A percentile compares a stretch with the other conserved stretches of the same genome.
Evolutionary conservation across 2,113 vertebrate genomes (phyloP).

Genomic region (Eudyptes chrysolophus): DNA sequence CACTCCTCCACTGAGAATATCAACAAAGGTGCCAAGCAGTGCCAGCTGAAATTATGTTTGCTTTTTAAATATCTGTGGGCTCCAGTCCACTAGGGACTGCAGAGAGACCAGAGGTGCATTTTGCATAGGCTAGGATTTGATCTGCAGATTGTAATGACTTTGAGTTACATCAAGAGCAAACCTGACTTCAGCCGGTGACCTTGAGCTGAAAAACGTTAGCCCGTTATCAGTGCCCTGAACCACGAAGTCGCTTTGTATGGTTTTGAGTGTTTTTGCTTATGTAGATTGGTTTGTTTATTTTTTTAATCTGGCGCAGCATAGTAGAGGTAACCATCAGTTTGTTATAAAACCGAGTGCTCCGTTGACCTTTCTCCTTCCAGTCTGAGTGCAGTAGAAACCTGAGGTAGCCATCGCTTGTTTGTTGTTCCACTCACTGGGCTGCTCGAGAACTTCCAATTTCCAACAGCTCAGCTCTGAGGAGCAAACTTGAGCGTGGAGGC

Average conservation of each 20-base stretch:
- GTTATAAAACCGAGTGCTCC: neutral
- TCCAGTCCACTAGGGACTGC: neutral
- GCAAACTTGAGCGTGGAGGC: conserved; percentile 23
- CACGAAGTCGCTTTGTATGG: neutral
- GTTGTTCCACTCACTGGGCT: neutral
- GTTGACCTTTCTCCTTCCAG: neutral
- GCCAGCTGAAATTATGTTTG: neutral
- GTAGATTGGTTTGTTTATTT: conserved; percentile 54
- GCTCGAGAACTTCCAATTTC: conserved; percentile 19
- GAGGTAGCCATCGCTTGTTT: neutral
- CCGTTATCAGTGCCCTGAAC: neutral
- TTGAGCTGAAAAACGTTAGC: conserved; percentile 23
- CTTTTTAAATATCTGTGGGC: neutral
- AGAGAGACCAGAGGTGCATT: neutral
- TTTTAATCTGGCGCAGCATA: conserved; percentile 50
- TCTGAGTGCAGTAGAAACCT: neutral
- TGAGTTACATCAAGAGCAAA: conserved; percentile 17
- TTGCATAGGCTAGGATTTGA: neutral
- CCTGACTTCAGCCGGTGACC: conserved; percentile 9
- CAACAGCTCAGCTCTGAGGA: neutral
- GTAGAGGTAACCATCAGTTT: conserved; percentile 9
- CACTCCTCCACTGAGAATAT: neutral
- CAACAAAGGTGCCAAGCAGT: neutral
- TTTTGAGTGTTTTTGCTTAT: conserved; percentile 30
- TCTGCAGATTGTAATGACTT: conserved; percentile 37